Conservation (phyloP, 2,888 invertebrate species). For the Mechanitis messenoides region DNA sequence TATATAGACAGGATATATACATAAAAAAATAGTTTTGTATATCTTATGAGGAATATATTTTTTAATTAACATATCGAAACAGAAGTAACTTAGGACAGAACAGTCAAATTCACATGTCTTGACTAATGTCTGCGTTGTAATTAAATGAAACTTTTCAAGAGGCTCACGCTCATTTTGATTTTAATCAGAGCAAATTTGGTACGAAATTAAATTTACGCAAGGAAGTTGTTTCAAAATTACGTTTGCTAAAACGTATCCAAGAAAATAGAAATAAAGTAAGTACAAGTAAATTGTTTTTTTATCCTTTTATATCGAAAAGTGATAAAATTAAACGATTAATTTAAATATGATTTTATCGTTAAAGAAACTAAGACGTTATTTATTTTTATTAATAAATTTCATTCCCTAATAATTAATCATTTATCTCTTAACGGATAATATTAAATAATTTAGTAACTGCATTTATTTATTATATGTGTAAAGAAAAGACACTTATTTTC, state of each 20-base stretch:
- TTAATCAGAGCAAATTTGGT: constrained; percentile 51
- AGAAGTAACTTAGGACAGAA: not conserved
- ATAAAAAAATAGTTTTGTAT: too few relatives aligned
- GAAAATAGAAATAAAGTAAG: not conserved
- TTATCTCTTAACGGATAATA: not conserved
- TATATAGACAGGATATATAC: too few relatives aligned
- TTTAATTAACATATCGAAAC: not conserved
- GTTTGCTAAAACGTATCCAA: constrained; percentile 5
- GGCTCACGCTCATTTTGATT: constrained; percentile 50
- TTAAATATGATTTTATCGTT: too few relatives aligned
- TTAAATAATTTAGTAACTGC: constrained; percentile 1
- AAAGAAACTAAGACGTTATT: too few relatives aligned
- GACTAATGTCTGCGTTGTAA: constrained; percentile 37
- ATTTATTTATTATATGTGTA: constrained; percentile 18
- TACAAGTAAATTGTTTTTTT: not conserved
- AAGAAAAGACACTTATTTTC: constrained; percentile 49
- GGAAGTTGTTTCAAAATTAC: constrained; percentile 17
- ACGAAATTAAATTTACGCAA: constrained; percentile 35
- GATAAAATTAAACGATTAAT: too few relatives aligned
- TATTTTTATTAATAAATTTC: too few relatives aligned
- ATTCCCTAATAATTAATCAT: too few relatives aligned
- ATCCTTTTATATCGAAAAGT: too few relatives aligned
- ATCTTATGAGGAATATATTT: too few relatives aligned
- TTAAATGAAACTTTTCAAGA: constrained; percentile 58
- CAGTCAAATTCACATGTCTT: constrained; percentile 3